A percentile compares a stretch with the other conserved stretches of the same genome.
phyloP scores from a whole-genome alignment of 2,113 vertebrate species.

The Proteles cristata region DNA sequence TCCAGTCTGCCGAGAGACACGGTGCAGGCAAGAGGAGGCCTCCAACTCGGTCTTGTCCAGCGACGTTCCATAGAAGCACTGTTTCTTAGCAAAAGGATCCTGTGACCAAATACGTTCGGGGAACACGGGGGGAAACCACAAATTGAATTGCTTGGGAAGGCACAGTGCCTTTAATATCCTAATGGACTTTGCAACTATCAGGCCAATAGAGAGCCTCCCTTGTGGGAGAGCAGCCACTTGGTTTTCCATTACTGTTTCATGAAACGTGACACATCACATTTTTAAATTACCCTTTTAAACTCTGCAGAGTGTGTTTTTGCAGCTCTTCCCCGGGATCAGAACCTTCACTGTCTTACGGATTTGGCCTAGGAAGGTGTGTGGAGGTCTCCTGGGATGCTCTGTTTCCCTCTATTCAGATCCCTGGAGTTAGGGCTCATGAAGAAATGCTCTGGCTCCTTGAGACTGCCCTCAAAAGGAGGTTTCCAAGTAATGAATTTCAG shows the following conservation, averaged over 20 bases:
- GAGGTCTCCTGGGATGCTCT: background rate
- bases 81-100: background rate
- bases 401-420: background rate
- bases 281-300: background rate
- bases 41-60: rapidly evolving
- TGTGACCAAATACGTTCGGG: background rate
- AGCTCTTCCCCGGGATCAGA: background rate
- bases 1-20: background rate
- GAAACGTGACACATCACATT: background rate
- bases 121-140: background rate
- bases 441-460: background rate
- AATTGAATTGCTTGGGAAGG: background rate
- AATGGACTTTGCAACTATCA: background rate
- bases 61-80: background rate
- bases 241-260: background rate
- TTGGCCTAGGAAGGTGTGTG: background rate
- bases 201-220: background rate
- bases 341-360: background rate
- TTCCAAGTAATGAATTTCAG: background rate
- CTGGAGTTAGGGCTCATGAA: background rate
- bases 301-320: background rate
- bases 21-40: background rate
- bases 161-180: background rate
- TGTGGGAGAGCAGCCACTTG: too few relatives aligned
- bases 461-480: background rate